Evolutionary conservation across 2,888 invertebrate species (phyloP).

Genomic region (Petrophora chlorosata): DNA sequence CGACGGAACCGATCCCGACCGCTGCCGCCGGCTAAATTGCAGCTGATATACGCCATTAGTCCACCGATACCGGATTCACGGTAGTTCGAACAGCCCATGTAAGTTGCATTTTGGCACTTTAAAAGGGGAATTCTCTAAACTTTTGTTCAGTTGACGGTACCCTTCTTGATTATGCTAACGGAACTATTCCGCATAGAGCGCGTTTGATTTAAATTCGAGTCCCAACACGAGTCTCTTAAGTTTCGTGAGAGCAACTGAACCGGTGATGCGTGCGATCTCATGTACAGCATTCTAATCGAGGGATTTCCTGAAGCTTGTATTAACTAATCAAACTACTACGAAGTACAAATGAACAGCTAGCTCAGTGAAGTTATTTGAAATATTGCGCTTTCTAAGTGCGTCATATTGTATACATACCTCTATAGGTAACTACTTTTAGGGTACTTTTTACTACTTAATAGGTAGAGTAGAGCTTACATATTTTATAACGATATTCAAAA

Average conservation of each 20-base stretch:
- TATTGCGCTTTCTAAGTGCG: too few relatives aligned
- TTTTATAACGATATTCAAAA: not conserved
- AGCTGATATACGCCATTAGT: slow-evolving; percentile 16
- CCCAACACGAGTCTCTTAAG: too few relatives aligned
- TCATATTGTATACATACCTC: too few relatives aligned
- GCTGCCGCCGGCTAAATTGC: slow-evolving; percentile 19
- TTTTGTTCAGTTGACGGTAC: too few relatives aligned
- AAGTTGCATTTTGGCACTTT: too few relatives aligned
- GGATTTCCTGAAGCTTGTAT: not conserved
- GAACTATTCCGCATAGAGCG: too few relatives aligned
- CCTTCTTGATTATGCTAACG: too few relatives aligned
- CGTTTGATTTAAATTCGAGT: too few relatives aligned
- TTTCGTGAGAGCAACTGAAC: not conserved
- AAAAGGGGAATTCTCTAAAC: too few relatives aligned
- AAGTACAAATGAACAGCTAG: too few relatives aligned
- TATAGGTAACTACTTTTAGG: too few relatives aligned
- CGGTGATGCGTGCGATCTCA: not conserved
- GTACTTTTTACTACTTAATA: not conserved
- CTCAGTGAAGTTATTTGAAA: too few relatives aligned
- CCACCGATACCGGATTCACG: not conserved
- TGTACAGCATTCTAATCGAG: not conserved
- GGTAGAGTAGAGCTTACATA: not conserved
- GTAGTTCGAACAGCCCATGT: not conserved
- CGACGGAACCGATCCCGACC: slow-evolving; percentile 31
- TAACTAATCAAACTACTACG: not conserved